A percentile compares a stretch with the other conserved stretches of the same genome.
Evolutionary conservation across 1,140 invertebrate genomes (phyloP).

Genomic region (Cydia fagiglandana): DNA sequence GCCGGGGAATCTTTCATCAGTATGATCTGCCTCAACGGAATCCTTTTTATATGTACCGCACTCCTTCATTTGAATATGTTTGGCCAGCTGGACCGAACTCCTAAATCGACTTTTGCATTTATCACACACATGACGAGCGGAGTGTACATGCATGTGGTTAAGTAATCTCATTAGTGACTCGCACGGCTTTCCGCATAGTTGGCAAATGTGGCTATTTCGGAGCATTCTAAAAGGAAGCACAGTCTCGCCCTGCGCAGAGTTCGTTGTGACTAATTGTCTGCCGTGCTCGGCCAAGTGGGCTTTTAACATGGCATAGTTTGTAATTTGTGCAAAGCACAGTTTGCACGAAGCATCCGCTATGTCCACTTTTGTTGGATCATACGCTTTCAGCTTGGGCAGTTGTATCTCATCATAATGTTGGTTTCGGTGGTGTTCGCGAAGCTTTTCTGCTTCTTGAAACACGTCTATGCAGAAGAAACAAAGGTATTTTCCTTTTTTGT

Average conservation of each 20-base stretch:
- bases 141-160: not conserved
- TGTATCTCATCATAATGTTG: not conserved
- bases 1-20: slow-evolving; percentile 31
- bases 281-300: not conserved
- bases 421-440: slow-evolving; percentile 1
- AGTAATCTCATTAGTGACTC: not conserved
- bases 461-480: not conserved
- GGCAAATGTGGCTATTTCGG: not conserved
- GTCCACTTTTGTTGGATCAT: not conserved
- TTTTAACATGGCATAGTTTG: not conserved
- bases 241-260: not conserved
- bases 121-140: not conserved
- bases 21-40: slow-evolving; percentile 38
- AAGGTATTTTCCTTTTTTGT: not conserved
- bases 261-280: not conserved
- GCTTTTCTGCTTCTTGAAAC: slow-evolving; percentile 1
- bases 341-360: not conserved
- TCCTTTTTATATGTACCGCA: slow-evolving; percentile 10
- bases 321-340: not conserved
- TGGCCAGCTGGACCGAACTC: not conserved
- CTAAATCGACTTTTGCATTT: not conserved
- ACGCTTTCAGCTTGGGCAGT: not conserved
- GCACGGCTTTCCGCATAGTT: not conserved
- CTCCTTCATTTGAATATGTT: not conserved
- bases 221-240: not conserved